Conservation (phyloP, 2,797 vertebrate genomes). For the Acomys russatus region DNA sequence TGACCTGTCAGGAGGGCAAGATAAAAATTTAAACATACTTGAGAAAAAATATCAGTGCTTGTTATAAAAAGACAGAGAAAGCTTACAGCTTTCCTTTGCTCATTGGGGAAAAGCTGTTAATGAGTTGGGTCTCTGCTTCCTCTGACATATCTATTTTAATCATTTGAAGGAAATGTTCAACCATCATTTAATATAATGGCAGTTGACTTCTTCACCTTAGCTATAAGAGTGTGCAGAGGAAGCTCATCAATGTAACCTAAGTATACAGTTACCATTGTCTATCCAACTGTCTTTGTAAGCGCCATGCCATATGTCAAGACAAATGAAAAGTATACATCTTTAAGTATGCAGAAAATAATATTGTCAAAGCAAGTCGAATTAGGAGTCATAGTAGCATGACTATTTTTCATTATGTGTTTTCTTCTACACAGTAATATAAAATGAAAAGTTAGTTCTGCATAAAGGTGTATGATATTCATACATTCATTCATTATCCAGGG, state of each 20-base stretch:
- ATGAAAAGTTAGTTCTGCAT: not conserved
- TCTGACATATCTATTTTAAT: not conserved
- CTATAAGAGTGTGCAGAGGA: not conserved
- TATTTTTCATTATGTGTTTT: too few relatives aligned
- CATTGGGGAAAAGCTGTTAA: too few relatives aligned
- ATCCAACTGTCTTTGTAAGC: not conserved
- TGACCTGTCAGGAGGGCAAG: not conserved
- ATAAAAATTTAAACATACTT: not conserved
- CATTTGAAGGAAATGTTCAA: not conserved
- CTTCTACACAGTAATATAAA: not conserved
- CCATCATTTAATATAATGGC: not conserved
- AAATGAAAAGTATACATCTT: not conserved
- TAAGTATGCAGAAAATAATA: not conserved
- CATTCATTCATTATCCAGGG: not conserved
- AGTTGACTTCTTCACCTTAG: not conserved
- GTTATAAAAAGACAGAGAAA: not conserved
- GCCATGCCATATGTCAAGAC: not conserved
- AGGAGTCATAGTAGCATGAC: not conserved
- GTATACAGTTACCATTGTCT: not conserved
- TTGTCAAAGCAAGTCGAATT: not conserved
- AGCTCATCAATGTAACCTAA: too few relatives aligned
- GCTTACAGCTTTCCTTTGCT: not conserved
- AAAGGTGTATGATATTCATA: not conserved
- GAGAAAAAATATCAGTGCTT: not conserved
- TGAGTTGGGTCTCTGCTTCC: not conserved